Conservation (phyloP, 2,113 vertebrate species). For the Chamaea fasciata region DNA sequence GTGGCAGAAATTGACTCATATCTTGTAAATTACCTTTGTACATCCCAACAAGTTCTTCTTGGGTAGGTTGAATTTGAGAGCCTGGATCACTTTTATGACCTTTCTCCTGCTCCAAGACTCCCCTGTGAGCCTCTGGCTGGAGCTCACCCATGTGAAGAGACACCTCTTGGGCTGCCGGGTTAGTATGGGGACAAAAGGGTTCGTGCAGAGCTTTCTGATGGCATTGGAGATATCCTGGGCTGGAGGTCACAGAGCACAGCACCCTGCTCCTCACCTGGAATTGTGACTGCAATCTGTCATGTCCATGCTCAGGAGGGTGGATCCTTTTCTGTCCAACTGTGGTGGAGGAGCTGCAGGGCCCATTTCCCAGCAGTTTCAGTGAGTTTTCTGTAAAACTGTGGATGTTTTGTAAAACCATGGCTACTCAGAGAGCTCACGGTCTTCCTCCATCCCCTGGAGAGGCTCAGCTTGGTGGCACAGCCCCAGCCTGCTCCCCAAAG, state of each 20-base stretch:
- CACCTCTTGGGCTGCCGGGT: not conserved
- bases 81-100: not conserved
- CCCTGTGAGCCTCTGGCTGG: not conserved
- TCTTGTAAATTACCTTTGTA: not conserved
- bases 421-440: fast-evolving
- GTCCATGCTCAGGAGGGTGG: not conserved
- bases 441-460: not conserved
- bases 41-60: fast-evolving
- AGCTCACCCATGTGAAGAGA: not conserved
- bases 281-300: not conserved
- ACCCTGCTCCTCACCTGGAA: not conserved
- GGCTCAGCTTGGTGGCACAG: not conserved
- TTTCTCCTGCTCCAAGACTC: not conserved
- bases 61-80: not conserved
- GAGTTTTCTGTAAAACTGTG: not conserved
- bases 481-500: not conserved
- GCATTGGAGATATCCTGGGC: not conserved
- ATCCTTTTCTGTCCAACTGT: not conserved
- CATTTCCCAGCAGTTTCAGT: not conserved
- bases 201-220: not conserved
- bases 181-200: not conserved
- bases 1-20: not conserved
- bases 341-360: not conserved
- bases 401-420: not conserved
- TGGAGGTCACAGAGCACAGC: not conserved